Base-by-base conservation (phyloP, 2,888 invertebrate genomes). In the Leucophenga montana region DNA sequence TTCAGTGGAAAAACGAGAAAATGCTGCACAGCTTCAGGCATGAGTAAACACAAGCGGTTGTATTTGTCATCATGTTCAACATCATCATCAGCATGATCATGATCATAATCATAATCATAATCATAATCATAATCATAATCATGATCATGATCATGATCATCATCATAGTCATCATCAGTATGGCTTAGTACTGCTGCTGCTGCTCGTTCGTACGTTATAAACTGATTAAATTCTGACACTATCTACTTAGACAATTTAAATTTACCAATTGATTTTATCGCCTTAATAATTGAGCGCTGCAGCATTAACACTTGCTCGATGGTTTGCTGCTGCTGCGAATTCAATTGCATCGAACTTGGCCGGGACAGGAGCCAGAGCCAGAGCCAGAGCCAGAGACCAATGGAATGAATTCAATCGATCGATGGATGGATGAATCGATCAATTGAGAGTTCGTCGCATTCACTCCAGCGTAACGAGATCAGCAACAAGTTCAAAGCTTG, bases 201-300 rank as follows among this genome's bases (percentile, higher is more conserved):
- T 56, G 56, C 44, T 33, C 61, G 13, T 27, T 46, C 62, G 16
- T 39, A 46, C 62, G 62, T 46, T 64, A 64, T 64, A 64, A 64
- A 48, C 62, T 64, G 62, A 64, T 64, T 64, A 64, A 48, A 64
- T 46, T 64, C 48, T 59, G 73, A 70, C 33, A 62, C 48, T 69
- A 67, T 71, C 75, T 62, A 66, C 72, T 73, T 72, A 71, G 68
- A 66, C 73, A 74, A 76, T 76, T 81, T 75, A 76, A 78, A 74
- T 73, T 74, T 72, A 72, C 77, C 78, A 79, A 83, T 79, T 75
- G 80, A 77, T 79, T 79, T 82, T 78, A 84, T 83, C 82, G 71
- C 74, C 72, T 72, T 67, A 50, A 74, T 75, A 79, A 78, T 75
- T 77, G 79, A 79, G 78, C 76, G 59, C 71, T 14, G 79, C 77